Conservation (phyloP, 2,113 vertebrate genomes). For the Alethe castanea region DNA sequence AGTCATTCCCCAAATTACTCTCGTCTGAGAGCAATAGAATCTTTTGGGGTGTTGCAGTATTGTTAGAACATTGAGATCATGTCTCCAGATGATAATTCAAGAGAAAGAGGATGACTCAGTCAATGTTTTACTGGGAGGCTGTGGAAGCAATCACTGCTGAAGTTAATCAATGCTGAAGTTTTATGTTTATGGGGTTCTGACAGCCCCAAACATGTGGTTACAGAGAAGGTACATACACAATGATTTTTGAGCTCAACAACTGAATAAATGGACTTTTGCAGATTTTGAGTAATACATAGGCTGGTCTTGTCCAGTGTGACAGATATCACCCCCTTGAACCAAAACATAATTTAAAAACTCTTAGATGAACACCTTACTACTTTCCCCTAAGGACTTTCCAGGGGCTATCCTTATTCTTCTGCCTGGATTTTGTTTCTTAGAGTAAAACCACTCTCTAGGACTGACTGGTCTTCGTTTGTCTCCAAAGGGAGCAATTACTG, state of each 20-base stretch:
- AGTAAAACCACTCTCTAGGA: neutral
- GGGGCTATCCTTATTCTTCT: neutral
- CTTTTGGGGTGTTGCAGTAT: neutral
- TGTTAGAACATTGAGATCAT: neutral
- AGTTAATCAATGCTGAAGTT: neutral
- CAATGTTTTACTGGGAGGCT: neutral
- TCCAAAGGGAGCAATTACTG: neutral
- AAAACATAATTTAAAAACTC: neutral
- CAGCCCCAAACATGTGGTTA: neutral
- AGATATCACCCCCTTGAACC: neutral
- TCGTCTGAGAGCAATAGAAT: neutral
- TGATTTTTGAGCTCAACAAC: neutral
- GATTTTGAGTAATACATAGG: neutral
- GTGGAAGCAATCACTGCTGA: neutral
- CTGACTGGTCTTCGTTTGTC: neutral
- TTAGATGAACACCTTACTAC: neutral
- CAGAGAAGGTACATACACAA: fast-evolving
- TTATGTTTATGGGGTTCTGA: neutral
- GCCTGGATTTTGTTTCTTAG: neutral
- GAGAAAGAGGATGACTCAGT: neutral
- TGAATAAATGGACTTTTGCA: neutral
- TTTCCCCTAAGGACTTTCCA: neutral
- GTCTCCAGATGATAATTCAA: neutral
- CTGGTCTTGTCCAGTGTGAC: neutral
- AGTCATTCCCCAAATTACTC: neutral